Evolutionary conservation across 2,888 invertebrate genomes (phyloP), one percentile per base, ranked within the genome.

Genomic region (Dicyrtomina minuta): DNA sequence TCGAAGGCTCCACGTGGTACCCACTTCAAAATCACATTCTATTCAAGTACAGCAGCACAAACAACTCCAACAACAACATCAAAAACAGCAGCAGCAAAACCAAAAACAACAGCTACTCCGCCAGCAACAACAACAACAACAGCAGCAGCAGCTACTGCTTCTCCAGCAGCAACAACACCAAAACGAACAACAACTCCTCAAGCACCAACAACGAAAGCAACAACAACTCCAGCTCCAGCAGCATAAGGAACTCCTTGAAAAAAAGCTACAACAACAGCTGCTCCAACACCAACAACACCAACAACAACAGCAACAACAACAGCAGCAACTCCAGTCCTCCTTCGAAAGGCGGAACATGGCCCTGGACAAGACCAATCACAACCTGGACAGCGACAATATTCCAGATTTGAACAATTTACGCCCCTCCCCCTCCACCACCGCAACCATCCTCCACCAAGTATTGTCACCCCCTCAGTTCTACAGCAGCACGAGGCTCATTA

Each of bases 151-250:
- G 33, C 33, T 20, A 24, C 2, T 43, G 20, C 5, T 41, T 27
- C n/a, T 33, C 60, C 33, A 41, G 13, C 41, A 61, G 41, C 46
- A 61, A 22, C 49, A 60, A 60, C 44, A 22, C 59, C 33, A 41
- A 12, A 24, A 20, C 22, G 15, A 22, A 24, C 68, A 26, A 24
- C 46, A 33, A 13, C 15, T 24, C n/a, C n/a, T 33, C 41, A 15
- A 20, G 24, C 20, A n/a, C n/a, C n/a, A n/a, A n/a, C 27, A 27
- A 17, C 10, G n/a, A 26, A 33, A 15, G 24, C 49, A 55, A 27
- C n/a, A 20, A 64, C 27, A 17, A 39, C 58, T 33, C 5, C 33
- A 33, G 8, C 8, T 33, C 8, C 33, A 5, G 33, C 56, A 2
- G 27, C 64, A 64, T 10, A 33, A 2, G 6, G 1, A 15, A 43